Percentiles rank a stretch among this genome's conserved stretches.
phyloP scores from a whole-genome alignment of 1,140 invertebrate genomes.

The Olivierus martensii region DNA sequence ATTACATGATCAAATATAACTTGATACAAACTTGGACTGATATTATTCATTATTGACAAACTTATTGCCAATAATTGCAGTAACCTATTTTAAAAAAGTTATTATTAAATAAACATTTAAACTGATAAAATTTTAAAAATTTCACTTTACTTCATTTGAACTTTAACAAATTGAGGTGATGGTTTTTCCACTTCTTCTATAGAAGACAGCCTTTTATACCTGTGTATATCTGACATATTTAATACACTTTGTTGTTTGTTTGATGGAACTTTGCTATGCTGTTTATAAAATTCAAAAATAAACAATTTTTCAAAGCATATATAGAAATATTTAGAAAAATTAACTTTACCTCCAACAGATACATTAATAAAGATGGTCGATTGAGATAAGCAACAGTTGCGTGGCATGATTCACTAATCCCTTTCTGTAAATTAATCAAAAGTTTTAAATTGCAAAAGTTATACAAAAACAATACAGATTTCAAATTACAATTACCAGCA shows the following conservation, averaged over 20 bases:
- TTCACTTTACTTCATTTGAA: constrained; percentile 22
- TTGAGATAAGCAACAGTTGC: too few relatives aligned
- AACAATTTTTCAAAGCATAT: too few relatives aligned
- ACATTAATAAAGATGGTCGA: too few relatives aligned
- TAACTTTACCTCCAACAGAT: too few relatives aligned
- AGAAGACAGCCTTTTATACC: constrained; percentile 16
- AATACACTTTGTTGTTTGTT: too few relatives aligned
- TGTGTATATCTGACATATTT: neutral
- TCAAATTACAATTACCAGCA: constrained; percentile 24
- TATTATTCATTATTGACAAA: constrained; percentile 23
- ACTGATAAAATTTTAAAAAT: too few relatives aligned
- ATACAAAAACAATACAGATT: neutral
- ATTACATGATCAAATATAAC: constrained; percentile 28
- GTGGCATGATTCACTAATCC: too few relatives aligned
- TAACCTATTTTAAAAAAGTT: constrained; percentile 22
- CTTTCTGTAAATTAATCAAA: constrained; percentile 3
- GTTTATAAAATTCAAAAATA: too few relatives aligned
- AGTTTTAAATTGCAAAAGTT: neutral
- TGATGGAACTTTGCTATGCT: too few relatives aligned
- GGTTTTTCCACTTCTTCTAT: constrained; percentile 25
- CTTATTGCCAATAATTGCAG: constrained; percentile 23
- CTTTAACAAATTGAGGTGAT: constrained; percentile 20
- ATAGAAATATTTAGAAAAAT: too few relatives aligned
- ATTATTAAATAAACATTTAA: too few relatives aligned
- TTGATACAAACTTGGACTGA: constrained; percentile 28